Percentiles rank a stretch among this genome's conserved stretches.
phyloP scores from a whole-genome alignment of 2,888 invertebrate species.

The Euproctis similis region DNA sequence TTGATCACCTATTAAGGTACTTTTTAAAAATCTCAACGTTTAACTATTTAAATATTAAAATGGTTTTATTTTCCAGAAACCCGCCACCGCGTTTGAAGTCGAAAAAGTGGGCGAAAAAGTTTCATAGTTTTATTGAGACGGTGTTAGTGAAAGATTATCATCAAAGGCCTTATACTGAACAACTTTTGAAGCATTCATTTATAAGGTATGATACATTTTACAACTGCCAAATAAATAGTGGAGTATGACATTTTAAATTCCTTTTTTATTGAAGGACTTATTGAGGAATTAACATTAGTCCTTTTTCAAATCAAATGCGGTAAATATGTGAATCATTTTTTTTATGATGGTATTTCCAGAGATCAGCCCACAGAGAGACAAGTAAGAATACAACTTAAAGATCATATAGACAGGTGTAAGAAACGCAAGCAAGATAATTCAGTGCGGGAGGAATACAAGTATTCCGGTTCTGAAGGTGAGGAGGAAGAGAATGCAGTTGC shows the following conservation, averaged over 20 bases:
- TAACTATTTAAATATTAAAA: too few species aligned
- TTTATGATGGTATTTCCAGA: constrained; percentile 59
- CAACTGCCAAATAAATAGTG: neutral
- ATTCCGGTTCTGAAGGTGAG: constrained; percentile 98
- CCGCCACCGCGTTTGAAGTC: constrained; percentile 98
- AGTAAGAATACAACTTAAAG: constrained; percentile 98
- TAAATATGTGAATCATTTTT: neutral
- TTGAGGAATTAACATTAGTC: too few species aligned
- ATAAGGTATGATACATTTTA: too few species aligned
- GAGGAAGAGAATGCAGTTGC: constrained; percentile 94
- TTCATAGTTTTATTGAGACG: constrained; percentile 98
- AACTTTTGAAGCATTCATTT: constrained; percentile 97
- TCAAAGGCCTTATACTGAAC: constrained; percentile 98
- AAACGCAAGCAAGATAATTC: constrained; percentile 93
- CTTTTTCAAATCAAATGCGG: too few species aligned
- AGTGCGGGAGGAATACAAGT: constrained; percentile 85
- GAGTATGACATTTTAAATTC: too few species aligned
- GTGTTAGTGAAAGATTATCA: constrained; percentile 99
- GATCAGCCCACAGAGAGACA: constrained; percentile 99
- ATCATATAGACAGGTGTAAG: constrained; percentile 98
- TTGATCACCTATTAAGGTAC: neutral
- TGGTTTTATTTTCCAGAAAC: constrained; percentile 78
- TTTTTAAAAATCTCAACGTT: too few species aligned
- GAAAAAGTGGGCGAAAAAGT: constrained; percentile 98
- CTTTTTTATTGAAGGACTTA: too few species aligned